phyloP scores from a whole-genome alignment of 1,140 invertebrate genomes.

The Zaprionus ornatus region DNA sequence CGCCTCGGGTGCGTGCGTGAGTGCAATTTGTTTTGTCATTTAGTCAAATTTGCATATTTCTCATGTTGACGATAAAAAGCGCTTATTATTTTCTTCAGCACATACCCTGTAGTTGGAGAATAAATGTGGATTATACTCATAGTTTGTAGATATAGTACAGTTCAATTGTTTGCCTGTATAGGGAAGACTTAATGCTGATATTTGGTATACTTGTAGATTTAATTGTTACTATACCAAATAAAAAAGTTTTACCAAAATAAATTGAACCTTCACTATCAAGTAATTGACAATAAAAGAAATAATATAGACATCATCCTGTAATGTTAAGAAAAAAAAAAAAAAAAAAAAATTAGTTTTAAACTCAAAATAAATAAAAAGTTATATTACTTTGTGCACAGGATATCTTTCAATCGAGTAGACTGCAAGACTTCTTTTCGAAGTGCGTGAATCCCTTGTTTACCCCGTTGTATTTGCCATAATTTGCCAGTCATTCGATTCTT shows the following conservation, averaged over 20 bases:
- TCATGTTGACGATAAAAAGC: slow-evolving; percentile 4
- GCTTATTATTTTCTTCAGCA: background rate
- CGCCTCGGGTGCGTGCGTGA: slow-evolving; percentile 47
- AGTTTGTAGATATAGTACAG: background rate
- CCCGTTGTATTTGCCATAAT: slow-evolving; percentile 14
- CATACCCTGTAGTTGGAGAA: slow-evolving; percentile 10
- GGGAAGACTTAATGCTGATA: background rate
- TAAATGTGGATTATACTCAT: background rate
- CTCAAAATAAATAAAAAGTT: too few species aligned
- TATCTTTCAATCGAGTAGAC: background rate
- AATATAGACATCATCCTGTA: too few species aligned
- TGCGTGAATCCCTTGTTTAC: slow-evolving; percentile 7
- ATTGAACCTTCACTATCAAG: too few species aligned
- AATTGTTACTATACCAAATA: background rate
- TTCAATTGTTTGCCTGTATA: background rate
- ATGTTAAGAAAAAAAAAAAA: too few species aligned
- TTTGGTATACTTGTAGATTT: background rate
- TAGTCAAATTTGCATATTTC: slow-evolving; percentile 54
- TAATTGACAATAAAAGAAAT: too few species aligned
- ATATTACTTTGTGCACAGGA: background rate
- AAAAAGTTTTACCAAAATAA: background rate
- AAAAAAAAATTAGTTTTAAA: too few species aligned
- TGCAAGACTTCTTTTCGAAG: background rate
- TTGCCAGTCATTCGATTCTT: slow-evolving; percentile 40
- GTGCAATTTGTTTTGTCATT: slow-evolving; percentile 42